phyloP scores from a whole-genome alignment of 2,888 invertebrate species.

The Lasioglossum lativentre region DNA sequence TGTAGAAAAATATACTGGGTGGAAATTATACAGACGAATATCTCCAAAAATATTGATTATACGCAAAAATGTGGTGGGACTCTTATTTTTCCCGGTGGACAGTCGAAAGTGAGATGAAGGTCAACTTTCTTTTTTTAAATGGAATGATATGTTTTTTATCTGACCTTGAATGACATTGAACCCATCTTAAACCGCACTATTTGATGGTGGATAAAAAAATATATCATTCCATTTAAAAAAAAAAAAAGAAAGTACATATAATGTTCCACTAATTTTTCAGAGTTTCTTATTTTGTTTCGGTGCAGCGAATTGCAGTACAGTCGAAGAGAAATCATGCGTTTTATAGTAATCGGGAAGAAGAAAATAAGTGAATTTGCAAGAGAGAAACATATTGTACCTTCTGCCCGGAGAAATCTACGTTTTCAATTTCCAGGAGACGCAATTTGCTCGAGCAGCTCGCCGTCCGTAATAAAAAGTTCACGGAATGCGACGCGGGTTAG shows the following conservation, averaged over 20 bases:
- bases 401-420: not conserved
- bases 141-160: too few relatives aligned
- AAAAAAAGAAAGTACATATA: too few relatives aligned
- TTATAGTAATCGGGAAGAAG: not conserved
- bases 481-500: not conserved
- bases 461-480: not conserved
- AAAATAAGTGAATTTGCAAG: not conserved
- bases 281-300: not conserved
- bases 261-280: not conserved
- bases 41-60: too few relatives aligned
- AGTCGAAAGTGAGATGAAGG: too few relatives aligned
- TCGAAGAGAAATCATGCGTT: not conserved
- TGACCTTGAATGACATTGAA: too few relatives aligned
- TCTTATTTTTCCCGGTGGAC: too few relatives aligned
- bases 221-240: too few relatives aligned
- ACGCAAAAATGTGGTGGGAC: too few relatives aligned
- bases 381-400: not conserved
- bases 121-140: too few relatives aligned
- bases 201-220: too few relatives aligned
- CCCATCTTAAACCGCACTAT: too few relatives aligned
- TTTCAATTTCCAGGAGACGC: not conserved
- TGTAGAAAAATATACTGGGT: not conserved
- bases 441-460: not conserved
- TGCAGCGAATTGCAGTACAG: not conserved
- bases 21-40: too few relatives aligned